These are phyloP conservation scores for Exocentrus adspersus DNA, from an alignment of 2,888 invertebrate species.

Conservation along the genomic window DNA sequence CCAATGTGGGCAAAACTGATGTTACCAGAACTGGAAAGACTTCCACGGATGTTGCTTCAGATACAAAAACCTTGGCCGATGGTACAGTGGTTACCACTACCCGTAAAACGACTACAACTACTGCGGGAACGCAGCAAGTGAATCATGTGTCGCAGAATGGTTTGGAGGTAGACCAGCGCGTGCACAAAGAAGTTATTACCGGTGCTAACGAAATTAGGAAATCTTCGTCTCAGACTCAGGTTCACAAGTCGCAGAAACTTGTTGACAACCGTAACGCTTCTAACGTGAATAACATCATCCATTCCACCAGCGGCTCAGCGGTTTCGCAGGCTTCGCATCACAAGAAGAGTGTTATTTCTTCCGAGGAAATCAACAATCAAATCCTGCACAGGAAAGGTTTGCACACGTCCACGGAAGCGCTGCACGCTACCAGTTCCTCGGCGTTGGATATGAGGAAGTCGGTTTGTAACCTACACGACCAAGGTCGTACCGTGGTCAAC, in stretches of 20 bases:
- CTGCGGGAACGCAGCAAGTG: slow-evolving; percentile 48
- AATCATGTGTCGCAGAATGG: slow-evolving; percentile 34
- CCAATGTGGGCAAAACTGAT: slow-evolving; percentile 37
- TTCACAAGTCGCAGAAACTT: slow-evolving; percentile 48
- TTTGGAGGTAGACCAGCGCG: slow-evolving; percentile 23
- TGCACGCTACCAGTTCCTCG: slow-evolving; percentile 77
- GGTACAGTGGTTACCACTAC: slow-evolving; percentile 67
- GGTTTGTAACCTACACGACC: slow-evolving; percentile 80
- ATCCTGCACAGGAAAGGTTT: slow-evolving; percentile 81
- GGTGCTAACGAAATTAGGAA: slow-evolving; percentile 56
- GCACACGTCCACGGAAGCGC: slow-evolving; percentile 75
- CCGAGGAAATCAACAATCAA: slow-evolving; percentile 79
- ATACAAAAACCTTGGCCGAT: slow-evolving; percentile 65
- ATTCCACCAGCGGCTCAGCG: slow-evolving; percentile 42
- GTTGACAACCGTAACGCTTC: slow-evolving; percentile 23
- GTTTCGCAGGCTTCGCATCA: slow-evolving; percentile 64
- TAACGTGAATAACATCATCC: slow-evolving; percentile 41
- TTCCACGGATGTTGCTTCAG: slow-evolving; percentile 52
- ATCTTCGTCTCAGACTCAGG: slow-evolving; percentile 58
- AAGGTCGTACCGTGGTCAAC: slow-evolving; percentile 74
- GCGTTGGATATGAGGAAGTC: slow-evolving; percentile 85
- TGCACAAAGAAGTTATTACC: slow-evolving; percentile 22
- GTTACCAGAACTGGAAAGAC: slow-evolving; percentile 39
- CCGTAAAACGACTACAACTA: slow-evolving; percentile 63
- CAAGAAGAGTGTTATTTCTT: slow-evolving; percentile 78